Base-by-base conservation (phyloP, 1,140 invertebrate species). In the Drosophila aff. region DNA sequence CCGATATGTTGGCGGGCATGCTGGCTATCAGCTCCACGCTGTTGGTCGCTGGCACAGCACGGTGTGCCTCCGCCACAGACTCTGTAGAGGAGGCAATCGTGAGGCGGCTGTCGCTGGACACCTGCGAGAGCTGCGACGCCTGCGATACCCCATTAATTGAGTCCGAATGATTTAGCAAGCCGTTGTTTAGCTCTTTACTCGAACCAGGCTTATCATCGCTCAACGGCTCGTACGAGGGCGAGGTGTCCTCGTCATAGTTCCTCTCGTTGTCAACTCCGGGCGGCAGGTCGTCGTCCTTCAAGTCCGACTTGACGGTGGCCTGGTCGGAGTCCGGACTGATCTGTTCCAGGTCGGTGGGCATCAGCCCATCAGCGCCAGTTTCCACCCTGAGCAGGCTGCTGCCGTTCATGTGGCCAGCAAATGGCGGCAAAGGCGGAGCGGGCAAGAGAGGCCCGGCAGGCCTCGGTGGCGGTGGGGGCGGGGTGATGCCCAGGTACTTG, bases 401-500 rank as follows among this genome's bases (percentile, higher is more conserved):
- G 46, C 93, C 93, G 60, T 93, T 93, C 21, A 92, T 63, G 67
- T 93, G 93, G 65, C 93, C 93, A 83, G 80, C 49, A 65, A 78
- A 85, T 23, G 87, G 79, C 3, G 86, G 86, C 57, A 92, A 60
- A 0, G 89, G 91, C 2, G 95, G 96, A 77, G 94, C 94, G 71
- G 96, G 95, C 52, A 98, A 53, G 16, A 92, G 58, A 26, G 36
- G 15, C 15, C 53, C 53, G 21, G 93, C 92, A 63, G 94, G 94
- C 78, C 92, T 94, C 64, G 94, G 81, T n/a, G 79, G 91, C 3
- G 85, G 85, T 16, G 81, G 74, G 6, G 95, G 95, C 75, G 94
- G 95, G 71, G 96, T 95, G 52, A 98, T 95, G 26, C 97, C 97
- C n/a, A 98, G 93, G 92, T 96, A 97, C 87, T 96, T 96, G 91